Base-by-base conservation (phyloP, 2,888 invertebrate genomes). In the Pterobdella sp. region DNA sequence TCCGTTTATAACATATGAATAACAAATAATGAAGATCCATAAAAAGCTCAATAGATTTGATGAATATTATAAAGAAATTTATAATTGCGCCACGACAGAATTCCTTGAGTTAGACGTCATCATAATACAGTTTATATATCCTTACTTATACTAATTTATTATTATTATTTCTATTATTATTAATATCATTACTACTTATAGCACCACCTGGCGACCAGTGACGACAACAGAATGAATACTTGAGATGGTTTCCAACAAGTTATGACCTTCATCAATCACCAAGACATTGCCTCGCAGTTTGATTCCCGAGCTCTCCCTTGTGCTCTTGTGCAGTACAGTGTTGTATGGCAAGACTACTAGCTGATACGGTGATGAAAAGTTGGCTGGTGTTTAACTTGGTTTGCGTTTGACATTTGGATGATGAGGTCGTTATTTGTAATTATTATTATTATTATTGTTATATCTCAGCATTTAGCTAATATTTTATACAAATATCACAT, bases 211-310 rank as follows among this genome's bases (percentile, higher is more conserved):
- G 77, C 86, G 85, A 0, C 87, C 87, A 0, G 86, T 88, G 22
- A 95, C 85, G 60, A 90, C 89, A 0, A 89, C 88, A 75, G 91
- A 91, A 81, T 96, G 89, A 79, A 95, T 91, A 80, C 89, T 90
- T 76, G 90, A 90, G 77, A 97, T 88, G 0, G 94, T 91, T 75
- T 95, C 93, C 14, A 95, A 85, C 0, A 98, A 87, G 83, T 97
- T 98, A 80, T 98, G 98, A 0, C 97, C 97, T 84, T 98, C 98
- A 81, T 98, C 98, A 29, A 88, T 83, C 74, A 98, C 90, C 0
- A 98, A 86, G 35, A 95, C 85, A 80, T 91, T 91, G 37, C 79
- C 83, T 32, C 89, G 88, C 32, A 91, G 81, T 72, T 87, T 85
- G 73, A 92, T 87, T 72, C 90, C 89, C 81, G 88, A 88, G 14